These are phyloP conservation scores for Aspiorhynchus laticeps DNA, from an alignment of 2,113 vertebrate genomes.

Conservation along the genomic window DNA sequence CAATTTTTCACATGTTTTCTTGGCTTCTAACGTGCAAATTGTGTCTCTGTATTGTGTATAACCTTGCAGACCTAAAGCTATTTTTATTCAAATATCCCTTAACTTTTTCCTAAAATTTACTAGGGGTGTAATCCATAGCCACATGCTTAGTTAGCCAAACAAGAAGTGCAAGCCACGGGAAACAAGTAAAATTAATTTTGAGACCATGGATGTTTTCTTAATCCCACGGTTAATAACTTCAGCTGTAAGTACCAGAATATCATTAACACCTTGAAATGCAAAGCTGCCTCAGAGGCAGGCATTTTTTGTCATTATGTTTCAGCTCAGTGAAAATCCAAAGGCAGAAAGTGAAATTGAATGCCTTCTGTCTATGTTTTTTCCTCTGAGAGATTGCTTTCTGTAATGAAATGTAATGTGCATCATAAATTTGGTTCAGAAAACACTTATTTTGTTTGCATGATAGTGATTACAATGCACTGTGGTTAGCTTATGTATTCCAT, in stretches of 20 bases:
- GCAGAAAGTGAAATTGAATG: conserved; percentile 33
- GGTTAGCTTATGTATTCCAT: neutral
- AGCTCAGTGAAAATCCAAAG: conserved; percentile 63
- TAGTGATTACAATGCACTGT: neutral
- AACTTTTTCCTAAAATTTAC: conserved; percentile 7
- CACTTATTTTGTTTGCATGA: neutral
- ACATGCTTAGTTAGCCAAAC: conserved; percentile 53
- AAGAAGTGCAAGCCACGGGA: conserved; percentile 44
- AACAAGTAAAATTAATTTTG: conserved; percentile 47
- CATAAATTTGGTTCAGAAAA: conserved; percentile 8
- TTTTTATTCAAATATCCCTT: conserved; percentile 49
- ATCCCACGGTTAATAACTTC: conserved; percentile 64
- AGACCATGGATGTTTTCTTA: conserved; percentile 57
- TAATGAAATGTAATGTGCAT: conserved; percentile 10
- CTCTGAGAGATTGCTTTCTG: conserved; percentile 14
- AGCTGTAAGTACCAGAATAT: conserved; percentile 63
- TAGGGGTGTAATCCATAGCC: conserved; percentile 43
- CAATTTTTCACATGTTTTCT: conserved; percentile 7
- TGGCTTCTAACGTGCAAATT: neutral
- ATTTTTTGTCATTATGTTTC: conserved; percentile 63
- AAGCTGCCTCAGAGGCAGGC: conserved; percentile 57
- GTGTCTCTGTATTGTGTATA: neutral
- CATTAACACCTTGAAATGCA: conserved; percentile 69
- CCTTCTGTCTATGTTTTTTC: neutral
- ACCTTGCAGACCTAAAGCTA: conserved; percentile 47